These are phyloP conservation scores for Pygocentrus nattereri DNA, from an alignment of 2,797 vertebrate species.

Conservation along the genomic window DNA sequence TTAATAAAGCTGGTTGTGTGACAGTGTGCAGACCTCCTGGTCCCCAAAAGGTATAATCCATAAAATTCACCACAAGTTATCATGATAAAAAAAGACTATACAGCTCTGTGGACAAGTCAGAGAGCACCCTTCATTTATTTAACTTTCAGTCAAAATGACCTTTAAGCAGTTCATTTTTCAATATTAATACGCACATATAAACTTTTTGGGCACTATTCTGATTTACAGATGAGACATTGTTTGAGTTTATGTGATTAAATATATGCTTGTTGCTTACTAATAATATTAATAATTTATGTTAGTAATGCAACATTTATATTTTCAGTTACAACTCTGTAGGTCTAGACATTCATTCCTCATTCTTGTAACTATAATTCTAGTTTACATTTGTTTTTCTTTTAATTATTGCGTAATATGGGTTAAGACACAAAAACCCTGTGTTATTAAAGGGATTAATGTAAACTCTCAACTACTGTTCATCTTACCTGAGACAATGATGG, in stretches of 20 bases:
- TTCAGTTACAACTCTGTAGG: background rate
- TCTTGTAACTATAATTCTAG: background rate
- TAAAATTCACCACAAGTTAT: background rate
- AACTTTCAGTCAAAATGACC: too few relatives aligned
- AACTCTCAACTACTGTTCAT: slow-evolving; percentile 2
- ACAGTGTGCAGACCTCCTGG: background rate
- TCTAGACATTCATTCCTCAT: background rate
- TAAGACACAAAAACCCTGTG: background rate
- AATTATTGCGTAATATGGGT: background rate
- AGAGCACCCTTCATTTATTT: too few relatives aligned
- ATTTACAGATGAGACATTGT: too few relatives aligned
- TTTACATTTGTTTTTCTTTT: background rate
- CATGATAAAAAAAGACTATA: too few relatives aligned
- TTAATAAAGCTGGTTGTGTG: background rate
- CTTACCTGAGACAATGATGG: slow-evolving; percentile 13
- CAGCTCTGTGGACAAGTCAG: too few relatives aligned
- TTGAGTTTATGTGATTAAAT: too few relatives aligned
- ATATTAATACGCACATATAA: too few relatives aligned
- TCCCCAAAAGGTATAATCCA: background rate
- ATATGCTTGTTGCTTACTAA: too few relatives aligned
- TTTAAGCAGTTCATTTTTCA: too few relatives aligned
- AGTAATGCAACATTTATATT: background rate
- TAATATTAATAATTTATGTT: too few relatives aligned
- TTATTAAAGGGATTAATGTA: background rate
- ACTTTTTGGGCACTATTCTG: too few relatives aligned